Evolutionary conservation across 2,888 invertebrate genomes (phyloP).

Genomic region (Tinea trinotella): DNA sequence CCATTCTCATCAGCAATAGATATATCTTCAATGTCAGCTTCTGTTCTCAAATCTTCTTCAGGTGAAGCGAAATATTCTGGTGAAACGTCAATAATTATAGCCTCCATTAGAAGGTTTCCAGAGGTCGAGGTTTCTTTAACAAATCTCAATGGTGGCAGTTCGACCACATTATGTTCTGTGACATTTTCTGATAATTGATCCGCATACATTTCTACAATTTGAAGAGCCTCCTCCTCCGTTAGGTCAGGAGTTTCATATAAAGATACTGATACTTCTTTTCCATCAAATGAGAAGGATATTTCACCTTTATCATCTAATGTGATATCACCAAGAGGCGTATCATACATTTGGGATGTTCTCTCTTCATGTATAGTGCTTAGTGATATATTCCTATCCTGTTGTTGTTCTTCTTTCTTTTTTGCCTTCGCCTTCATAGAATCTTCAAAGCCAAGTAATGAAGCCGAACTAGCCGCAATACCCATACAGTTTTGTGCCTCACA

Average conservation of each 20-base stretch:
- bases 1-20: slow-evolving; percentile 83
- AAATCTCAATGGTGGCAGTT: slow-evolving; percentile 88
- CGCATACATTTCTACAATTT: slow-evolving; percentile 95
- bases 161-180: slow-evolving; percentile 86
- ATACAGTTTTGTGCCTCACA: slow-evolving; percentile 93
- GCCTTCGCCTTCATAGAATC: slow-evolving; percentile 75
- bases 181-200: slow-evolving; percentile 93
- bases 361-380: slow-evolving; percentile 93
- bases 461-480: slow-evolving; percentile 91
- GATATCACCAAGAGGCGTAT: slow-evolving; percentile 83
- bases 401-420: slow-evolving; percentile 61
- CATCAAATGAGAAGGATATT: slow-evolving; percentile 92
- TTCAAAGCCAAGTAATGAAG: slow-evolving; percentile 89
- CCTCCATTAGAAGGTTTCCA: slow-evolving; percentile 91
- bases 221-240: slow-evolving; percentile 91
- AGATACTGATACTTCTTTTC: slow-evolving; percentile 92
- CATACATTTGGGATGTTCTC: slow-evolving; percentile 89
- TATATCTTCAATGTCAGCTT: slow-evolving; percentile 89
- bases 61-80: slow-evolving; percentile 87
- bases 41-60: slow-evolving; percentile 86
- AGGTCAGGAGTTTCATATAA: slow-evolving; percentile 93
- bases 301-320: slow-evolving; percentile 88
- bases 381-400: slow-evolving; percentile 82
- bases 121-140: slow-evolving; percentile 91
- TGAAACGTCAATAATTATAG: slow-evolving; percentile 90